These are phyloP conservation scores for Drosophila lowei DNA, from an alignment of 1,140 invertebrate genomes.

Conservation along the genomic window DNA sequence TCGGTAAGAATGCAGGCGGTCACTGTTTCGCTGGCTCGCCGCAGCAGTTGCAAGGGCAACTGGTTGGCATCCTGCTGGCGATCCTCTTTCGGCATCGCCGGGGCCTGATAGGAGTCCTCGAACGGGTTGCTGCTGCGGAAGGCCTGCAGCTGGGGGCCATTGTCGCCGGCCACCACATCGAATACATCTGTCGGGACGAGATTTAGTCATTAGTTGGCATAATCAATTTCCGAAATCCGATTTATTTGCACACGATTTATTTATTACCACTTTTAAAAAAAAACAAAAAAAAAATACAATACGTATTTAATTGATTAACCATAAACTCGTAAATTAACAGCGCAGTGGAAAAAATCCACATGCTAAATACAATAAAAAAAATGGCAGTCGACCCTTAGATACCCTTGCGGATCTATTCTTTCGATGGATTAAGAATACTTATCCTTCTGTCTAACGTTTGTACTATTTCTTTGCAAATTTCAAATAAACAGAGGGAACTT, in stretches of 20 bases:
- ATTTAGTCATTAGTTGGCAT: background rate
- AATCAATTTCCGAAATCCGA: background rate
- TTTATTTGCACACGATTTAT: constrained; percentile 26
- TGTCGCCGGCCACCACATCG: constrained; percentile 47
- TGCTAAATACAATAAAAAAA: constrained; percentile 13
- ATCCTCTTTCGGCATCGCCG: background rate
- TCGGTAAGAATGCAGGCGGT: constrained; percentile 51
- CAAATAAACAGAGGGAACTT: too few species aligned
- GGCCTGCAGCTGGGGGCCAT: constrained; percentile 44
- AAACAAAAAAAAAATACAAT: constrained; percentile 3
- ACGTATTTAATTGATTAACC: constrained; percentile 39
- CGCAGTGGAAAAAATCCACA: background rate
- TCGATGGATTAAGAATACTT: background rate
- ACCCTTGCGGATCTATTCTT: too few species aligned
- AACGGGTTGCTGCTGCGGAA: constrained; percentile 47
- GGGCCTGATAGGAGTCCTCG: constrained; percentile 14
- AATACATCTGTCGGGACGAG: constrained; percentile 32
- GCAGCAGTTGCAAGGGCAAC: constrained; percentile 49
- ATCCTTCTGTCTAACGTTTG: too few species aligned
- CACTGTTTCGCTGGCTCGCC: constrained; percentile 58
- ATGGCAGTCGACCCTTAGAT: too few species aligned
- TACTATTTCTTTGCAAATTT: too few species aligned
- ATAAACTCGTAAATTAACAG: constrained; percentile 48
- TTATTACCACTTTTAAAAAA: constrained; percentile 12
- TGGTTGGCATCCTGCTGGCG: constrained; percentile 29